Percentiles rank a stretch among this genome's conserved stretches.
phyloP scores from a whole-genome alignment of 2,113 vertebrate genomes.

The Grantiella picta region DNA sequence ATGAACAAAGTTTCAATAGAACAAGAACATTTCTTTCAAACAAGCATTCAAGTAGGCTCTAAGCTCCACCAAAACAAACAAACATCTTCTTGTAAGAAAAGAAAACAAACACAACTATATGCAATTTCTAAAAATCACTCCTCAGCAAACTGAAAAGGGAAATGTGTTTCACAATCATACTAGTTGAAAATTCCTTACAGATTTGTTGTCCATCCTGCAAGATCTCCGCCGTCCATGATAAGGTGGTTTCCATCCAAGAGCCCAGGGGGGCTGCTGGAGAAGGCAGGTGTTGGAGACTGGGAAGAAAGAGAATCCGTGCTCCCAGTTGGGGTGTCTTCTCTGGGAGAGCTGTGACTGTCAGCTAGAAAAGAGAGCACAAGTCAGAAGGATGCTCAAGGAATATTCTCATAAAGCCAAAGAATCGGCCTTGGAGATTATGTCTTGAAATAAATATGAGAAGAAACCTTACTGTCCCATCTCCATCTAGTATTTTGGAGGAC shows the following conservation, averaged over 20 bases:
- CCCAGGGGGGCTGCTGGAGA: slow-evolving; percentile 69
- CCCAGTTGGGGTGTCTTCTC: slow-evolving; percentile 83
- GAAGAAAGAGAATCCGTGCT: slow-evolving; percentile 92
- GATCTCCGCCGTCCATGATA: slow-evolving; percentile 51
- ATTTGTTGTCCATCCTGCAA: slow-evolving; percentile 63
- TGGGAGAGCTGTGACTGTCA: slow-evolving; percentile 69
- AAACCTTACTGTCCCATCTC: neutral
- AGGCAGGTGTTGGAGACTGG: slow-evolving; percentile 79
- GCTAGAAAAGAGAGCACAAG: slow-evolving; percentile 41
- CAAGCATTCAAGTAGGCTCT: neutral
- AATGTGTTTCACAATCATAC: neutral
- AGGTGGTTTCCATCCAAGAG: slow-evolving; percentile 74
- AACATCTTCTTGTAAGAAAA: neutral
- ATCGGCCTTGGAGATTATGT: neutral
- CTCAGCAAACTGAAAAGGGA: neutral
- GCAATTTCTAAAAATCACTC: neutral
- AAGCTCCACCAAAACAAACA: neutral
- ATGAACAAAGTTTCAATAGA: neutral
- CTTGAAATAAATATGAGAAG: neutral
- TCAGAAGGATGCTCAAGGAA: neutral
- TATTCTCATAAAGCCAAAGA: neutral
- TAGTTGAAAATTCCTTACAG: neutral
- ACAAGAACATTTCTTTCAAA: neutral
- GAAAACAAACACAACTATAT: neutral
- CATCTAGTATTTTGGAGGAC: neutral